phyloP scores from a whole-genome alignment of 2,888 invertebrate genomes.

The Clistopyga incitator region DNA sequence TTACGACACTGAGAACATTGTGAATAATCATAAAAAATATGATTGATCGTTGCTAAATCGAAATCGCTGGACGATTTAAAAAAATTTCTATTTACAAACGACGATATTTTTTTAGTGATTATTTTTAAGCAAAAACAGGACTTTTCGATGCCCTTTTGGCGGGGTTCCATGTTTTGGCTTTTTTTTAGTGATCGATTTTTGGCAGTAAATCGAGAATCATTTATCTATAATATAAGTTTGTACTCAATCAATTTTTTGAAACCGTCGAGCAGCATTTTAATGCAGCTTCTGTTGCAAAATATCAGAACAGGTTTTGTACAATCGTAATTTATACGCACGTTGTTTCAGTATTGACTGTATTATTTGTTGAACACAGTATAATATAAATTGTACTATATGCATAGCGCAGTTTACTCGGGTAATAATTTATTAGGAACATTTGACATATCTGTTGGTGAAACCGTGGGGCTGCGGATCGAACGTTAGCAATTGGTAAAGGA shows the following conservation, averaged over 20 bases:
- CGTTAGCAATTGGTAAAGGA: constrained; percentile 59
- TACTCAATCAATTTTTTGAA: not conserved
- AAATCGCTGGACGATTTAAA: too few relatives aligned
- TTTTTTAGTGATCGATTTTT: not conserved
- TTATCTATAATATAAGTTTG: not conserved
- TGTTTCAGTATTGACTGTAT: constrained; percentile 26
- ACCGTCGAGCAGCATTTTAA: not conserved
- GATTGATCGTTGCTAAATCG: too few relatives aligned
- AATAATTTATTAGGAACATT: constrained; percentile 60
- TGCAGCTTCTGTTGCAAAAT: constrained; percentile 48
- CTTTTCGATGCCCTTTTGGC: not conserved
- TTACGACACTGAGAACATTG: too few relatives aligned
- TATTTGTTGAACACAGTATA: constrained; percentile 48
- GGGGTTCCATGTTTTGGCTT: not conserved
- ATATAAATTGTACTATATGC: constrained; percentile 36
- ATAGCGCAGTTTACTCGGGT: constrained; percentile 13
- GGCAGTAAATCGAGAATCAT: not conserved
- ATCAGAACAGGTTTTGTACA: not conserved
- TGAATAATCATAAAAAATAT: too few relatives aligned
- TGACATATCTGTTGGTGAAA: constrained; percentile 57
- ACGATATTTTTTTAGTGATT: too few relatives aligned
- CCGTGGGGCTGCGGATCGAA: constrained; percentile 37
- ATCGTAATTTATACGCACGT: constrained; percentile 15
- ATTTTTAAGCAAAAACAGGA: not conserved
- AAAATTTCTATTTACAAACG: too few relatives aligned